Percentiles rank a stretch among this genome's conserved stretches.
phyloP scores from a whole-genome alignment of 2,113 vertebrate genomes.

The Sakesphorus luctuosus region DNA sequence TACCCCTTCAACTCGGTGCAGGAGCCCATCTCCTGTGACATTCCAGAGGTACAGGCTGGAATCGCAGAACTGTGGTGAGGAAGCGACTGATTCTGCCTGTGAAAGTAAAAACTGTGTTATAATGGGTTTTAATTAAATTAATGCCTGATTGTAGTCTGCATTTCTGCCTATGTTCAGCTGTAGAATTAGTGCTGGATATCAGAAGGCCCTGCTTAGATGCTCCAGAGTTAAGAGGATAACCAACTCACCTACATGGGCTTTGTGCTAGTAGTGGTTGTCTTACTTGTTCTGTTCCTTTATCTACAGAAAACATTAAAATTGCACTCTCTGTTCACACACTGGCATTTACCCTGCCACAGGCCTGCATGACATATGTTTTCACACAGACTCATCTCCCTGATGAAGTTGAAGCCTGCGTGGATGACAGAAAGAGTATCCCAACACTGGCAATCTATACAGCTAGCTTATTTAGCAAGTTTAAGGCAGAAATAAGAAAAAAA shows the following conservation, averaged over 20 bases:
- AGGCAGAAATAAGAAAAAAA: neutral
- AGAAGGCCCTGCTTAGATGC: neutral
- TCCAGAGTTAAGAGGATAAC: neutral
- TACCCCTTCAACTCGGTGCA: conserved; percentile 83
- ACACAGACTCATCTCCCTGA: neutral
- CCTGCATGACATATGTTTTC: rapidly evolving
- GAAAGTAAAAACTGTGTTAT: neutral
- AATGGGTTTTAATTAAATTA: neutral
- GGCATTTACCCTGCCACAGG: neutral
- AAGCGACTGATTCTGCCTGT: conserved; percentile 85
- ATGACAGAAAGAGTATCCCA: conserved; percentile 32
- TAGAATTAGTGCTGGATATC: neutral
- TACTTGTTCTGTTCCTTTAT: neutral
- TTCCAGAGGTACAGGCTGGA: conserved; percentile 93
- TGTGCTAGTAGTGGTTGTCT: neutral
- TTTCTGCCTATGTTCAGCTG: neutral
- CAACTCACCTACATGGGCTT: neutral
- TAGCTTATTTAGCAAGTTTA: conserved; percentile 32
- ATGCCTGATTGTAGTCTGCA: neutral
- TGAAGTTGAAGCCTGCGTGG: neutral
- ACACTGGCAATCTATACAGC: neutral
- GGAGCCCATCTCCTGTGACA: conserved; percentile 82
- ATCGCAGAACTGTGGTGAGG: conserved; percentile 91
- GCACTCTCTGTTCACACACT: neutral
- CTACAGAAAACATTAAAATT: neutral